phyloP scores from a whole-genome alignment of 2,797 vertebrate genomes.

The Tokudaia muenninki region DNA sequence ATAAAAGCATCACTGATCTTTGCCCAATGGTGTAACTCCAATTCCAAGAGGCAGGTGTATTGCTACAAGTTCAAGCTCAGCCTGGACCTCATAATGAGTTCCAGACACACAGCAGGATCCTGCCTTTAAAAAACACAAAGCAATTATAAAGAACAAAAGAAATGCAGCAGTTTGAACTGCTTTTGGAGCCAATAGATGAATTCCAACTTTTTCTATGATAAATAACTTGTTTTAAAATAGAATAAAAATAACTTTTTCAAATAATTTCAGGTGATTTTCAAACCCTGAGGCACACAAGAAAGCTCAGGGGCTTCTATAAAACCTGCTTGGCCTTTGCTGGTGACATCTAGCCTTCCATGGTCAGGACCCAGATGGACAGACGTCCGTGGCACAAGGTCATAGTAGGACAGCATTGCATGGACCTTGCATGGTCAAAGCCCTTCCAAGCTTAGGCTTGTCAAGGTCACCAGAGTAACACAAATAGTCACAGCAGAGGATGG shows the following conservation, averaged over 20 bases:
- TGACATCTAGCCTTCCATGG: not conserved
- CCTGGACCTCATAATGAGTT: not conserved
- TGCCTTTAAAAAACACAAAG: not conserved
- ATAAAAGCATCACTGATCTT: not conserved
- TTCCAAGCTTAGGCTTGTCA: not conserved
- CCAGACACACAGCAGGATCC: not conserved
- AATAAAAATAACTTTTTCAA: slow-evolving; percentile 11
- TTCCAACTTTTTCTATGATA: slow-evolving; percentile 9
- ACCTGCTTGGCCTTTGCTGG: not conserved
- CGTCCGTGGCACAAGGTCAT: not conserved
- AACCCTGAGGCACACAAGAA: not conserved
- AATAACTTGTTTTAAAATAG: slow-evolving; percentile 15
- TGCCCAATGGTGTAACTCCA: not conserved
- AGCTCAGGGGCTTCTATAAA: not conserved
- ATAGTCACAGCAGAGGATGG: not conserved
- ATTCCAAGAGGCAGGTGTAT: not conserved
- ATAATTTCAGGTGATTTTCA: slow-evolving; percentile 45
- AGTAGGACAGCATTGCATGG: not conserved
- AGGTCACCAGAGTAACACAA: not conserved
- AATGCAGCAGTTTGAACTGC: not conserved
- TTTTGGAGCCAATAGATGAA: slow-evolving; percentile 20
- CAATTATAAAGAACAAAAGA: not conserved
- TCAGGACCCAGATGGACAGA: not conserved
- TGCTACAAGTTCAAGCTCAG: not conserved
- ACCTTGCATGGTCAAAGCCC: not conserved